These are phyloP conservation scores for Procavia capensis DNA, from an alignment of 2,113 vertebrate species.

Conservation along the genomic window DNA sequence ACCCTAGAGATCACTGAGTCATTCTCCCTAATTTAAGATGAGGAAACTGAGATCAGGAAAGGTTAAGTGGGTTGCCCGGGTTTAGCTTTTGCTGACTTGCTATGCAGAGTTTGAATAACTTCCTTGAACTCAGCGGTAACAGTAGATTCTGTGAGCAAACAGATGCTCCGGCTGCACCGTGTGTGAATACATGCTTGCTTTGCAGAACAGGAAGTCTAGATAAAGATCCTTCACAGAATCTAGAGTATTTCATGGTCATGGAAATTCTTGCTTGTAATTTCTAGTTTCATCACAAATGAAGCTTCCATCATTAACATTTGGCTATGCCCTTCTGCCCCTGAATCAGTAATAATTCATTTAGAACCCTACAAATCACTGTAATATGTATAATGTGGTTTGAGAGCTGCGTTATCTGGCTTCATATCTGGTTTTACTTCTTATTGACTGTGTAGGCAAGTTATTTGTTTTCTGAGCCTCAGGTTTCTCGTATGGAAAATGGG, in stretches of 20 bases:
- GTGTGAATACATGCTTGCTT: neutral
- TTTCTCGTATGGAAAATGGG: slow-evolving; percentile 19
- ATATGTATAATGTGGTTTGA: neutral
- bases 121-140: slow-evolving; percentile 3
- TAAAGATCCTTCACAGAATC: neutral
- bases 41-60: slow-evolving; percentile 58
- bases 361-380: neutral
- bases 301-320: neutral
- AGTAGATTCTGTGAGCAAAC: slow-evolving; percentile 24
- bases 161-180: rapidly evolving
- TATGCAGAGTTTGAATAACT: neutral
- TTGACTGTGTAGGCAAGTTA: neutral
- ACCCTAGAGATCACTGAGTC: slow-evolving; percentile 60
- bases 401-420: neutral
- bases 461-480: neutral
- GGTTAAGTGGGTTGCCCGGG: slow-evolving; percentile 42
- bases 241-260: neutral
- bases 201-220: neutral
- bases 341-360: neutral
- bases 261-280: slow-evolving; percentile 11
- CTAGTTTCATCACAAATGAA: neutral
- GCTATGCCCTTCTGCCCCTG: neutral
- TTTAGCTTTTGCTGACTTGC: neutral
- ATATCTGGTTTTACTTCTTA: neutral
- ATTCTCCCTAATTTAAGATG: slow-evolving; percentile 44